phyloP scores from a whole-genome alignment of 2,797 vertebrate species.

The Halcyon leucocephala region DNA sequence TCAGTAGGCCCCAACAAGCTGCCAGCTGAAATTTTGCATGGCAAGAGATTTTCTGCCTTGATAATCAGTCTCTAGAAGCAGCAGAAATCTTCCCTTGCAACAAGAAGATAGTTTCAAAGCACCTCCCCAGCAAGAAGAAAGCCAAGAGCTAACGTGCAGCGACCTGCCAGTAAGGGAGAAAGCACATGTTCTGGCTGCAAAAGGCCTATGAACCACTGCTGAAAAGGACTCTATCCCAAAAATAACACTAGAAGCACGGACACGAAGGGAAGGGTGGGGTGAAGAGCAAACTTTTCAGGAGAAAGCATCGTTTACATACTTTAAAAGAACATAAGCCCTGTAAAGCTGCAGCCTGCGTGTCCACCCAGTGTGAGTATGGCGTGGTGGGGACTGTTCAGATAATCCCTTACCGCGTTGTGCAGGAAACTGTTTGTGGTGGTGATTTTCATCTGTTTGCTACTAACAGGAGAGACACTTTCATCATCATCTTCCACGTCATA shows the following conservation, averaged over 20 bases:
- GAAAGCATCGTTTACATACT: neutral
- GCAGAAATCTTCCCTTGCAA: neutral
- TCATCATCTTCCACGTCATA: constrained; percentile 83
- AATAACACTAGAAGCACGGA: neutral
- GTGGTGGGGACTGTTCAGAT: neutral
- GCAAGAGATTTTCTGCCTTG: neutral
- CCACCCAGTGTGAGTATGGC: neutral
- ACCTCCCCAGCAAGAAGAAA: neutral
- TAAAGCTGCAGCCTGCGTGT: neutral
- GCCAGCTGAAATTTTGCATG: neutral
- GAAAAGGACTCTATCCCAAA: neutral
- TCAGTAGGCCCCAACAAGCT: neutral
- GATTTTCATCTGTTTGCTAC: constrained; percentile 91
- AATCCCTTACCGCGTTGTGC: constrained; percentile 72
- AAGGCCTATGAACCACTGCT: neutral
- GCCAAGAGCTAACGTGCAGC: neutral
- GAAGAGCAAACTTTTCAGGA: neutral
- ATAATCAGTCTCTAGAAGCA: neutral
- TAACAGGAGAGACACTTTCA: constrained; percentile 63
- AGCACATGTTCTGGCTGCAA: neutral
- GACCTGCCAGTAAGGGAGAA: neutral
- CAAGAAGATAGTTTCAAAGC: neutral
- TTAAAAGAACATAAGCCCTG: constrained; percentile 6
- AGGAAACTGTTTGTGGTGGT: constrained; percentile 81
- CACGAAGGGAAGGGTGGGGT: neutral